Conservation (phyloP, 2,888 invertebrate genomes). For the Lepidochrysops patricia region DNA sequence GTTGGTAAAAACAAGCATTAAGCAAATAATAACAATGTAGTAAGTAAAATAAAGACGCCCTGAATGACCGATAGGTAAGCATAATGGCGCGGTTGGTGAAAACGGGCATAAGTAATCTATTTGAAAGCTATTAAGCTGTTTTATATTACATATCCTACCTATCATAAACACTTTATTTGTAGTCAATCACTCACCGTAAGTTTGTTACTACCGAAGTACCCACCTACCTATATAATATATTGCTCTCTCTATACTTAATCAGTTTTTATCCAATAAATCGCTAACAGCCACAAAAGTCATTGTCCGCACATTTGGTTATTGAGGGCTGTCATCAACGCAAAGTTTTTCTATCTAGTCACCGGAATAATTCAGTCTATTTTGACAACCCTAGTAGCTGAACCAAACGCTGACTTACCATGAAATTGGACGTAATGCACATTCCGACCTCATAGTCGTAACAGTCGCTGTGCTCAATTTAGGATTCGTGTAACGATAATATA, state of each 20-base stretch:
- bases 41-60: too few relatives aligned
- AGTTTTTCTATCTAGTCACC: not conserved
- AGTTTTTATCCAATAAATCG: not conserved
- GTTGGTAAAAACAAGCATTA: too few relatives aligned
- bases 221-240: too few relatives aligned
- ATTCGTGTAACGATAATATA: not conserved
- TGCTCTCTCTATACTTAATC: not conserved
- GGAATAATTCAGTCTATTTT: not conserved
- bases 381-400: conserved; percentile 15
- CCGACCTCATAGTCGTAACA: conserved; percentile 19
- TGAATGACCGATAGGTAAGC: too few relatives aligned
- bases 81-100: too few relatives aligned
- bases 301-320: not conserved
- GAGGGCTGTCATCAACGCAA: not conserved
- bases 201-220: too few relatives aligned
- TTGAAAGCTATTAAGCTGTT: too few relatives aligned
- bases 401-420: conserved; percentile 21
- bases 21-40: too few relatives aligned
- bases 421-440: conserved; percentile 22
- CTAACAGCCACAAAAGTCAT: not conserved
- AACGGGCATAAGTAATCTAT: too few relatives aligned
- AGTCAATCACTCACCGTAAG: too few relatives aligned
- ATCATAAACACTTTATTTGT: too few relatives aligned
- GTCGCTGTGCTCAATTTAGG: not conserved
- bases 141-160: too few relatives aligned